Base-by-base conservation (phyloP, 2,888 invertebrate genomes). In the Drosophila mercatorum region DNA sequence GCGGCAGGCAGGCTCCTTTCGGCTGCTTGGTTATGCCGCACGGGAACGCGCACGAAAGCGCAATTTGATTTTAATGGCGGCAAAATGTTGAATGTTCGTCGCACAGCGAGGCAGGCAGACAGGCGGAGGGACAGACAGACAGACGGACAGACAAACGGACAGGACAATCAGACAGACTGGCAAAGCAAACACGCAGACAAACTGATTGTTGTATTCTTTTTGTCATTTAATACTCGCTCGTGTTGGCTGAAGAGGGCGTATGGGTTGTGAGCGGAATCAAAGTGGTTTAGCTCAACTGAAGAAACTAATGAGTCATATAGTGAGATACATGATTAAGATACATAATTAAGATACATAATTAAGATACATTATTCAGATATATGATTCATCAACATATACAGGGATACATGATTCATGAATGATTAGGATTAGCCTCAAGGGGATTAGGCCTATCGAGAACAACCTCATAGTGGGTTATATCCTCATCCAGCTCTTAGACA, bases 1-100 rank as follows among this genome's bases (percentile, higher is more conserved):
- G 3, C 43, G 56, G 40, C 53, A 53, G 40, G 40, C 40, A 31
- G 56, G 17, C 7, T 56, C 12, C 55, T n/a, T 31, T 31, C 12
- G 44, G 8, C 40, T 53, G 49, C 22, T 38, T 57, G 60, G 31
- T 17, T 72, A 53, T 36, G 68, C 56, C 41, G 28, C 69, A 51
- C 51, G 43, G 77, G 63, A 63, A 57, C 60, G 70, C 71, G 81
- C 81, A 88, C 79, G 88, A 88, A 85, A 84, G 89, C 81, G 83
- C 90, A 89, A 88, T 88, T 88, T 88, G 83, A 83, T 86, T 89
- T 83, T 84, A 89, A 86, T 88, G 90, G 89, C 83, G 86, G 81
- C 85, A 89, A 86, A 87, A 86, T 81, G 87, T 76, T 88, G 84
- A 72, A 81, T 83, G 83, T 81, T 72, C 75, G 72, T 71, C 74